These are phyloP conservation scores for Catostomus latipinnis DNA, from an alignment of 2,797 vertebrate species.

Conservation along the genomic window DNA sequence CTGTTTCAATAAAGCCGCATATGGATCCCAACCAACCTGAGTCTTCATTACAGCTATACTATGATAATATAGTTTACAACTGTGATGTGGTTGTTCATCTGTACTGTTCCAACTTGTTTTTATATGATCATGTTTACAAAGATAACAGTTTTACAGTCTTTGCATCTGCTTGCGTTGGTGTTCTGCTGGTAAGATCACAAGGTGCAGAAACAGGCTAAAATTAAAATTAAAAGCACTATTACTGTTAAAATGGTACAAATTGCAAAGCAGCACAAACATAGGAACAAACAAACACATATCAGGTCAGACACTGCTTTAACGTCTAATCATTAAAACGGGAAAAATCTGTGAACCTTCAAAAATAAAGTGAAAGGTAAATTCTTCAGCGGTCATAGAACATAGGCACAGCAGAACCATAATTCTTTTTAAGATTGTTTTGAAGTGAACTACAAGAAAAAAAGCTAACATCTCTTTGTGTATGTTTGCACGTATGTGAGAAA, in stretches of 20 bases:
- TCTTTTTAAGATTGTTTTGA: no score
- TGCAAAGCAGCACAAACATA: background rate
- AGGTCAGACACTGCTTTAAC: no score
- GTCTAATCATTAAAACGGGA: background rate
- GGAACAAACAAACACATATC: no score
- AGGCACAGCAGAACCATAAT: no score
- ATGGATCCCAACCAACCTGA: no score
- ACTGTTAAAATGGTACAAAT: background rate
- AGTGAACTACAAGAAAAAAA: background rate
- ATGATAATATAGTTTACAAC: no score
- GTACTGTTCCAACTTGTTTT: background rate
- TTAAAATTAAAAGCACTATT: background rate
- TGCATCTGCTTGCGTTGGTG: background rate
- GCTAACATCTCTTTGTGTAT: background rate
- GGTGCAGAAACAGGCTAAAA: background rate
- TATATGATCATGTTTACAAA: background rate
- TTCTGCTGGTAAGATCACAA: background rate
- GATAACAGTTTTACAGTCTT: background rate
- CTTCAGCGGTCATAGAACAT: background rate
- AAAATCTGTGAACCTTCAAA: background rate
- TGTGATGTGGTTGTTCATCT: background rate
- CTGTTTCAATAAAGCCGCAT: no score
- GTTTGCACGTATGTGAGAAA: background rate
- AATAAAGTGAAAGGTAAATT: background rate
- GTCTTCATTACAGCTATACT: no score